Evolutionary conservation across 2,888 invertebrate genomes (phyloP).

Genomic region (Dermolepida albohirtum): DNA sequence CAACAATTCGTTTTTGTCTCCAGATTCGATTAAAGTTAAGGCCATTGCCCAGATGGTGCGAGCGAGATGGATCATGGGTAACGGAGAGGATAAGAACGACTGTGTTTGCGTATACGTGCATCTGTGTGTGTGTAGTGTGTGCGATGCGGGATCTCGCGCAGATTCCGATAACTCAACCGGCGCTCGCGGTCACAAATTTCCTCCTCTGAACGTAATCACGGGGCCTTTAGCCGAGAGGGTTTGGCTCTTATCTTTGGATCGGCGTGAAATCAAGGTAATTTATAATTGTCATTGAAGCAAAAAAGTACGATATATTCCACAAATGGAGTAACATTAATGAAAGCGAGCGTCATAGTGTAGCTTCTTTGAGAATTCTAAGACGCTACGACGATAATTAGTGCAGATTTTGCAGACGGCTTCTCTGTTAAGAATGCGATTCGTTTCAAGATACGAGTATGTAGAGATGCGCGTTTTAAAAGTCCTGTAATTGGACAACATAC

Average conservation of each 20-base stretch:
- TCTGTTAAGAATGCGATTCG: too few species aligned
- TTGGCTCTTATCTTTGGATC: slow-evolving; percentile 40
- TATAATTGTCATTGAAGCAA: slow-evolving; percentile 39
- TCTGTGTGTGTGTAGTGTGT: slow-evolving; percentile 34
- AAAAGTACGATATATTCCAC: slow-evolving; percentile 29
- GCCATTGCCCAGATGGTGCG: slow-evolving; percentile 54
- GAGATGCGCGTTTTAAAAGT: too few species aligned
- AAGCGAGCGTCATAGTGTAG: slow-evolving; percentile 8
- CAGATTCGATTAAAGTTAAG: slow-evolving; percentile 56
- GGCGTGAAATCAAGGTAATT: slow-evolving; percentile 42
- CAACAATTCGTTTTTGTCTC: slow-evolving; percentile 57
- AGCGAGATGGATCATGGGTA: slow-evolving; percentile 44
- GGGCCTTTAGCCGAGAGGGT: slow-evolving; percentile 36
- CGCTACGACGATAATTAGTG: neutral
- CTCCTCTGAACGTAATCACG: slow-evolving; percentile 39
- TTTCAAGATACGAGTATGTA: too few species aligned
- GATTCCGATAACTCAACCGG: slow-evolving; percentile 36
- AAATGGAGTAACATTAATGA: slow-evolving; percentile 32
- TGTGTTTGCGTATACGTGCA: slow-evolving; percentile 1
- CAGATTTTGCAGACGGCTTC: too few species aligned
- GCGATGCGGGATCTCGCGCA: slow-evolving; percentile 46
- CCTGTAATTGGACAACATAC: too few species aligned
- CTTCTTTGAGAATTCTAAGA: slow-evolving; percentile 1
- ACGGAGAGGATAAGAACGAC: slow-evolving; percentile 31
- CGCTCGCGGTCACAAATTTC: slow-evolving; percentile 42